Base-by-base conservation (phyloP, 2,888 invertebrate species). In the Plebejus anna region DNA sequence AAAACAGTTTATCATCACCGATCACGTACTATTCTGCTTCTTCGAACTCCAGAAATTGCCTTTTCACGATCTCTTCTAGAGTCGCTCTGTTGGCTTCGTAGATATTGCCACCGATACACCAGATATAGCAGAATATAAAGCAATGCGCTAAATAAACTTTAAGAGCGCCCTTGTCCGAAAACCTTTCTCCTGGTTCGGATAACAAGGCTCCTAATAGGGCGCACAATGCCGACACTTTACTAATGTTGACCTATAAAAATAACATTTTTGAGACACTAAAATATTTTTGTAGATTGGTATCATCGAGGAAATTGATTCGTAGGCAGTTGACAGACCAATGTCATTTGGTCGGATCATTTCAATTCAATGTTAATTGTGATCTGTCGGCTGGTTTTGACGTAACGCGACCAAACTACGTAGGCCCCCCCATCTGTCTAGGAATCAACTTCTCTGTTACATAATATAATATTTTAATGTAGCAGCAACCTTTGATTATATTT, bases 41-140 rank as follows among this genome's bases (percentile, higher is more conserved):
- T 36, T 95, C 94, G 83, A 95, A 95, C n/a, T 95, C 95, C 66
- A 97, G 96, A 83, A 97, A 96, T 84, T 96, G 95, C 28, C 95
- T 90, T 80, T 95, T 95, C 76, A 97, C 94, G 81, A 95, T 94
- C 11, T 94, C 91, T 84, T 98, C 98, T 81, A 97, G 96, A 4
- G 91, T 87, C 75, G 96, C 95, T 81, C 97, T 95, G 77, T 96
- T 96, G 0, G 87, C 84, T 79, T 98, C 97, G 2, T 94, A 87
- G 4, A 97, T 94, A 86, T 98, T 98, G 0, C 98, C 98, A n/a
- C 97, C 98, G 32, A 98, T 89, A 1, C 96, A 95, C 98, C 98
- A 98, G 0, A 98, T 88, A 83, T 97, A 97, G 75, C 96, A 95
- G 90, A 98, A 98, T 51, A 97, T 91, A 84, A 98, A 98, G 42